Conservation (phyloP, 1,140 invertebrate genomes). For the Ips typographus region DNA sequence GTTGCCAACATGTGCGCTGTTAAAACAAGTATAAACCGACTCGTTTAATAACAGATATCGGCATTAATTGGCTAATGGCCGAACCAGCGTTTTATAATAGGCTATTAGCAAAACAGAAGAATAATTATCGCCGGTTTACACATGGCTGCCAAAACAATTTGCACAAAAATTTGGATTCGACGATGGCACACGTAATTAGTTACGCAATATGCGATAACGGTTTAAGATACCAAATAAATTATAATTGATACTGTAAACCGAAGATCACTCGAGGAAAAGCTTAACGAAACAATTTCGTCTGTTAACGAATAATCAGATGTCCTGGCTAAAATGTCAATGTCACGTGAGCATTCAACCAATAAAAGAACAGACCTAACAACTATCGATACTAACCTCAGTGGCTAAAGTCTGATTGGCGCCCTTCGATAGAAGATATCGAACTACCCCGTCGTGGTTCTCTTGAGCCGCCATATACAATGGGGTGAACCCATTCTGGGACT, state of each 20-base stretch:
- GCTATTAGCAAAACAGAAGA: too few relatives aligned
- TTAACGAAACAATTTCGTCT: too few relatives aligned
- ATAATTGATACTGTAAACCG: too few relatives aligned
- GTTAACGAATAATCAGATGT: too few relatives aligned
- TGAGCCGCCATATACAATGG: constrained; percentile 99
- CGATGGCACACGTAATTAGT: too few relatives aligned
- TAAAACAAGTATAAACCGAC: constrained; percentile 8
- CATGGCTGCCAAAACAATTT: too few relatives aligned
- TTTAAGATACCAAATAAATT: too few relatives aligned
- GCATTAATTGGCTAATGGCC: constrained; percentile 9
- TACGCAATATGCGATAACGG: too few relatives aligned
- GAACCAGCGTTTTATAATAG: neutral
- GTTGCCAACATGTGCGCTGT: neutral
- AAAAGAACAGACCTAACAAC: neutral
- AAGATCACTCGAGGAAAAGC: neutral
- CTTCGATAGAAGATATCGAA: constrained; percentile 87
- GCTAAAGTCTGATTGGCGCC: constrained; percentile 95
- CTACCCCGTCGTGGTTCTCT: constrained; percentile 95
- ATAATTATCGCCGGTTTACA: too few relatives aligned
- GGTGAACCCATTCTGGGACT: constrained; percentile 97
- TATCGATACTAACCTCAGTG: constrained; percentile 75
- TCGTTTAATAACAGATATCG: constrained; percentile 10
- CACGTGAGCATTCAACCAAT: neutral
- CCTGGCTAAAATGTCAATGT: neutral
- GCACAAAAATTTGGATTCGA: too few relatives aligned